Conservation (phyloP, 2,797 vertebrate genomes). For the Acipenser transmontanus region DNA sequence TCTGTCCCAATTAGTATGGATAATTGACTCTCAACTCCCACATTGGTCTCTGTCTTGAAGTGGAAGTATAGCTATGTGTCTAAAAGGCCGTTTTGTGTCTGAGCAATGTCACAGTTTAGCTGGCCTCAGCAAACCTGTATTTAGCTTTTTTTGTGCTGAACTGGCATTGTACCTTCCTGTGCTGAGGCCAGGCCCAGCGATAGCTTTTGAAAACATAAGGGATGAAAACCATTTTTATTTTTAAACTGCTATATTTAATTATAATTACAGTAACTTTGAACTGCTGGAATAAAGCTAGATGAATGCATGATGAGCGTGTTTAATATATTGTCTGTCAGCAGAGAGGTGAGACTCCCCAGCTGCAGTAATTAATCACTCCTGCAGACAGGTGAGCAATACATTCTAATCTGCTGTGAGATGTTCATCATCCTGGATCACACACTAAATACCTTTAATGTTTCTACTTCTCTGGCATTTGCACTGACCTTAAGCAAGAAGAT, state of each 20-base stretch:
- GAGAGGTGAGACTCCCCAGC: constrained; percentile 27
- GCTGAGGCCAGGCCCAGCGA: constrained; percentile 16
- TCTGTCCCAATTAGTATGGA: too few relatives aligned
- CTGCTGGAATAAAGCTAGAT: constrained; percentile 45
- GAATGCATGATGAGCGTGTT: constrained; percentile 16
- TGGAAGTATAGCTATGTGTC: too few relatives aligned
- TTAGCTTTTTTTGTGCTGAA: constrained; percentile 11
- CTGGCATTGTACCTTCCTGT: constrained; percentile 17
- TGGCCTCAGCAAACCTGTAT: neutral
- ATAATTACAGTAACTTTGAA: constrained; percentile 47
- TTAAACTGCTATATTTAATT: constrained; percentile 42
- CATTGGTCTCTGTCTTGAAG: too few relatives aligned
- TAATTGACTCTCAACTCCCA: too few relatives aligned
- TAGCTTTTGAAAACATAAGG: constrained; percentile 23
- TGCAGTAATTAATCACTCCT: constrained; percentile 38
- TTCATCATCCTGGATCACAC: constrained; percentile 13
- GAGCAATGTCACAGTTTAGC: neutral
- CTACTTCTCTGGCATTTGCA: constrained; percentile 11
- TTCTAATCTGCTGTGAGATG: constrained; percentile 31
- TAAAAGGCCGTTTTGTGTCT: too few relatives aligned
- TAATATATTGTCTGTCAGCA: constrained; percentile 33
- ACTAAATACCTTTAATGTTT: constrained; percentile 20
- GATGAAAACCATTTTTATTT: constrained; percentile 28
- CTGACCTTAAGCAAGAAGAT: constrained; percentile 16
- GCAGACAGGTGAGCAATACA: constrained; percentile 32